Evolutionary conservation across 2,113 vertebrate genomes (phyloP).

Genomic region (Lagopus leucura): DNA sequence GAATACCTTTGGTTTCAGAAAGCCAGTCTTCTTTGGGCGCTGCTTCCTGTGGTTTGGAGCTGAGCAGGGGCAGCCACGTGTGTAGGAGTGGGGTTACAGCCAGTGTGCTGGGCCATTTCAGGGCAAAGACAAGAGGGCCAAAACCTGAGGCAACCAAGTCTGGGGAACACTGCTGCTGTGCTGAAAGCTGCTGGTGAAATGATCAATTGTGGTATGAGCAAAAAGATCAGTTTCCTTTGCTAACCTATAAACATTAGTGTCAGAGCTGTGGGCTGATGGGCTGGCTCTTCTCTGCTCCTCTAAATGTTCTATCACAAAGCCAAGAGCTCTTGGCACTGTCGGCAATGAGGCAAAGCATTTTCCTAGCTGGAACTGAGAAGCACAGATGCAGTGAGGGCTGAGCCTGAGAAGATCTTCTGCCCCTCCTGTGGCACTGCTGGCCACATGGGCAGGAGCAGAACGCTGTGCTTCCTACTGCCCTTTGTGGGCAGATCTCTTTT

Average conservation of each 20-base stretch:
- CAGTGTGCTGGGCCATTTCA: neutral
- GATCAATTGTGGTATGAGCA: neutral
- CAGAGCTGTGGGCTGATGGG: neutral
- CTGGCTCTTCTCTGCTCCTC: neutral
- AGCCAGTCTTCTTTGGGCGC: neutral
- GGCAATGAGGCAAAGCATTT: neutral
- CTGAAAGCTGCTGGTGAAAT: neutral
- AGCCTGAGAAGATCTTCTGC: neutral
- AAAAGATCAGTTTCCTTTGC: neutral
- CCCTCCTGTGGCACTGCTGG: no score
- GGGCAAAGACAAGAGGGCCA: neutral
- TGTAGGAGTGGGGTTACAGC: neutral
- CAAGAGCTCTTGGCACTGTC: neutral
- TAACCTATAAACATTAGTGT: neutral
- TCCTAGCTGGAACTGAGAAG: neutral
- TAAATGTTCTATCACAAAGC: neutral
- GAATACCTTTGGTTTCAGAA: neutral
- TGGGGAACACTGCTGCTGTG: neutral
- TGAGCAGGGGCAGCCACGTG: neutral
- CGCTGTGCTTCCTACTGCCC: neutral
- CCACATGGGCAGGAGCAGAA: neutral
- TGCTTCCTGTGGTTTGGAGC: neutral
- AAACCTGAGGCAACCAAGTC: neutral
- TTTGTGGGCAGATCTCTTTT: neutral
- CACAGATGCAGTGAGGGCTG: neutral